These are phyloP conservation scores for Piezodorus guildinii DNA, from an alignment of 1,140 invertebrate genomes.

Conservation along the genomic window DNA sequence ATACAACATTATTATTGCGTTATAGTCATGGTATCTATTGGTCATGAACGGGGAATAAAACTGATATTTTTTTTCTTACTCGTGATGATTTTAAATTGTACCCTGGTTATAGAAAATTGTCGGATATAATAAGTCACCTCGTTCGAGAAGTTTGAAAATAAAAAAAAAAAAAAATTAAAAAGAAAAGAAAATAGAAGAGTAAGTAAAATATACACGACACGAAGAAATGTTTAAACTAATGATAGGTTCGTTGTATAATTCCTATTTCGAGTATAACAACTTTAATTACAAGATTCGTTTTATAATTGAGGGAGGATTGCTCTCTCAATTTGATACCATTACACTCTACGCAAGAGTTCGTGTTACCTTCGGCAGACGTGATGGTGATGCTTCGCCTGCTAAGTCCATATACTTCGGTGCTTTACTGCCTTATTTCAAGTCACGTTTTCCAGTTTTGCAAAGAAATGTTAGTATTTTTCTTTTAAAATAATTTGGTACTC, in stretches of 20 bases:
- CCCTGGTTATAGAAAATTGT: no score
- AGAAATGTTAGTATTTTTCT: no score
- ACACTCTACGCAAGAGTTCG: background rate
- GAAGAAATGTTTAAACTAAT: conserved; percentile 13
- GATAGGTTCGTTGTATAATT: background rate
- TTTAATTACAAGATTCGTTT: conserved; percentile 10
- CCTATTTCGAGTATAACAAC: background rate
- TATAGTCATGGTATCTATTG: no score
- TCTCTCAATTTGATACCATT: background rate
- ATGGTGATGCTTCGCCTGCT: background rate
- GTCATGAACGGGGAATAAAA: no score
- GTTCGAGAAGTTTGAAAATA: background rate
- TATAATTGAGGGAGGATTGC: conserved; percentile 3
- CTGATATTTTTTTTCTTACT: no score
- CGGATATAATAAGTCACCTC: background rate
- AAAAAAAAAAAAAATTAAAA: background rate
- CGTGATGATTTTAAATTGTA: no score
- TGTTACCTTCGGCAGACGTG: no score
- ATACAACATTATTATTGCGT: no score
- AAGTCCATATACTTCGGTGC: no score
- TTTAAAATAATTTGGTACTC: no score
- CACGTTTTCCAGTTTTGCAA: no score
- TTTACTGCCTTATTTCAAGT: no score
- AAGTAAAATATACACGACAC: background rate
- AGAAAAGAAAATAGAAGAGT: background rate